Conservation (phyloP, 1,140 invertebrate genomes). For the Cryptotermes secundus region DNA sequence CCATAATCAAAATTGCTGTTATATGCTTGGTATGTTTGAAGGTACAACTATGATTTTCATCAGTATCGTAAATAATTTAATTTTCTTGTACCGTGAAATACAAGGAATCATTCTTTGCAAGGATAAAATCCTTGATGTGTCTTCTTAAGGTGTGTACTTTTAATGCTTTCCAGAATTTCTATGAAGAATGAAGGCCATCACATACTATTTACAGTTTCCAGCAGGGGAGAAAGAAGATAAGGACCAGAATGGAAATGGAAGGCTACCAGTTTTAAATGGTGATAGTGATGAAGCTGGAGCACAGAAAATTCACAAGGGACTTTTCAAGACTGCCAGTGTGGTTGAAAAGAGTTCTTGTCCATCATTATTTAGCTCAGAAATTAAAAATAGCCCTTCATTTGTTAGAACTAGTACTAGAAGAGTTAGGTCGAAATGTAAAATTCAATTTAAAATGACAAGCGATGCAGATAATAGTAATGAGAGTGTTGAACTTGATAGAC, state of each 20-base stretch:
- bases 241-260: neutral
- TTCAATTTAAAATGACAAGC: neutral
- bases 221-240: constrained; percentile 37
- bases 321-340: neutral
- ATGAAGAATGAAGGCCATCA: constrained; percentile 46
- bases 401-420: no score
- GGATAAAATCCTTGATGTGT: no score
- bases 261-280: neutral
- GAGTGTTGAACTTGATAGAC: neutral
- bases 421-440: neutral
- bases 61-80: no score
- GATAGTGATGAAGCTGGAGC: neutral
- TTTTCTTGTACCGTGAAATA: no score
- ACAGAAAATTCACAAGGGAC: neutral
- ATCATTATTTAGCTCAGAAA: neutral
- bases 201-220: constrained; percentile 44
- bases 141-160: no score
- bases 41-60: no score
- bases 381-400: neutral
- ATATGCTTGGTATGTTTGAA: no score
- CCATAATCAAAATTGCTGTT: no score
- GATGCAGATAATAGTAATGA: neutral
- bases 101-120: no score
- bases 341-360: neutral
- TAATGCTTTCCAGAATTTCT: neutral